These are phyloP conservation scores for Thymelicus lineola DNA, from an alignment of 2,888 invertebrate species.

Conservation along the genomic window DNA sequence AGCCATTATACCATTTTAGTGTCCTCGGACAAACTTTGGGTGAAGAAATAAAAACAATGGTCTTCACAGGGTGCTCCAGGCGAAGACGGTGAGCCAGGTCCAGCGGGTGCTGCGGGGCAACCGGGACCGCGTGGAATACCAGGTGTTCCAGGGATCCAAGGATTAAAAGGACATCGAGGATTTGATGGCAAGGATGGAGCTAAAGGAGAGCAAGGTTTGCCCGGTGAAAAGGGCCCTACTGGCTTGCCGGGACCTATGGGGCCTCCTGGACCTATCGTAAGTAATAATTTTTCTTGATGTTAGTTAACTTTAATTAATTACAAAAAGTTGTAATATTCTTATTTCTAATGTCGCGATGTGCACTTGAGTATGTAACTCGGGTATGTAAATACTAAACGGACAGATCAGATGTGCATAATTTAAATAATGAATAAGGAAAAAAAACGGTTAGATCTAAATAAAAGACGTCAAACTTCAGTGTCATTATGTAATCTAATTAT, in stretches of 20 bases:
- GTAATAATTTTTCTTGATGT: slow-evolving; percentile 43
- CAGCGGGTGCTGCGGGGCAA: slow-evolving; percentile 89
- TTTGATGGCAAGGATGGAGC: slow-evolving; percentile 91
- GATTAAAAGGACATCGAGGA: slow-evolving; percentile 93
- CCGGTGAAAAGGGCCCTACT: slow-evolving; percentile 90
- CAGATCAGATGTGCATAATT: no score
- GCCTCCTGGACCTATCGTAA: slow-evolving; percentile 88
- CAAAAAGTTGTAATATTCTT: no score
- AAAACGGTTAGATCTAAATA: no score
- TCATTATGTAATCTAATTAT: background rate
- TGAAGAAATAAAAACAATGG: background rate
- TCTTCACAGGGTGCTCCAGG: slow-evolving; percentile 87
- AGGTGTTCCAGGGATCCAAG: slow-evolving; percentile 92
- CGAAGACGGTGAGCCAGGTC: slow-evolving; percentile 92
- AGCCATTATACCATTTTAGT: no score
- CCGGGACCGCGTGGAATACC: slow-evolving; percentile 90
- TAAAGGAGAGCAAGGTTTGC: slow-evolving; percentile 91
- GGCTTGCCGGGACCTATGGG: slow-evolving; percentile 90
- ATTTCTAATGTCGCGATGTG: no score
- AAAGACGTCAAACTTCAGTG: no score
- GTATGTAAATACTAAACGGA: no score
- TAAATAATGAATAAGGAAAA: no score
- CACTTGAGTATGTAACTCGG: no score
- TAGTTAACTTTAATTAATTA: background rate
- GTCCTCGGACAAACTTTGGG: no score